Conservation (phyloP, 64 coral and sea anemone genomes). For the Acropora yongei region DNA sequence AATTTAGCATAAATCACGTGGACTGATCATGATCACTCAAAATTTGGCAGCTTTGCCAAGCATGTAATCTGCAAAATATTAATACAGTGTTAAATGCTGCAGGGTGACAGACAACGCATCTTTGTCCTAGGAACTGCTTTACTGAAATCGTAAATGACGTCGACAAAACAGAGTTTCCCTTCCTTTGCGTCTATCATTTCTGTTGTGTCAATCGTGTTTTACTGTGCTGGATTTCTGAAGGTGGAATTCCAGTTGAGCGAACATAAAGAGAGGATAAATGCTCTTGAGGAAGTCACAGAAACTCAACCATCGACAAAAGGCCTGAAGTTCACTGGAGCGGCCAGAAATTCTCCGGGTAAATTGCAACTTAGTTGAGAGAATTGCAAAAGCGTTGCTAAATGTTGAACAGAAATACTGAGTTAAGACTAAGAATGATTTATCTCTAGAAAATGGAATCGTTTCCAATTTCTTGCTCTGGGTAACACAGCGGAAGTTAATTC, state of each 20-base stretch:
- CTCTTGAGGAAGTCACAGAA: slow-evolving; percentile 13
- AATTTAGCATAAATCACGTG: no score
- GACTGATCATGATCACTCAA: no score
- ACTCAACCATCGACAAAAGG: not conserved
- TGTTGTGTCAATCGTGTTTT: slow-evolving; percentile 20
- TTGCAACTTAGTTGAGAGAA: not conserved
- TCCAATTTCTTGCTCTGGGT: no score
- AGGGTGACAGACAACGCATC: no score
- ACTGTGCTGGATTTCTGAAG: slow-evolving; percentile 36
- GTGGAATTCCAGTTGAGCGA: slow-evolving; percentile 29
- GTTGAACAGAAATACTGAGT: not conserved
- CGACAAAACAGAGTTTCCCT: slow-evolving; percentile 8
- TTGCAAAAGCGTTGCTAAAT: not conserved
- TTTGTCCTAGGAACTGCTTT: no score
- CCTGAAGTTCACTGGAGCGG: not conserved
- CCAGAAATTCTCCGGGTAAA: not conserved
- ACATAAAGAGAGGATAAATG: slow-evolving; percentile 27
- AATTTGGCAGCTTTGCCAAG: no score
- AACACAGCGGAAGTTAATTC: no score
- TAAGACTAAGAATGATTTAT: no score
- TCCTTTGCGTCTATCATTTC: slow-evolving; percentile 43
- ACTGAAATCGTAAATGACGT: not conserved
- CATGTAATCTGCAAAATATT: no score
- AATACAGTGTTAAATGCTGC: no score
- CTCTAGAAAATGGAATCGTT: no score